Conservation (phyloP, 2,113 vertebrate species). For the Eublepharis macularius region DNA sequence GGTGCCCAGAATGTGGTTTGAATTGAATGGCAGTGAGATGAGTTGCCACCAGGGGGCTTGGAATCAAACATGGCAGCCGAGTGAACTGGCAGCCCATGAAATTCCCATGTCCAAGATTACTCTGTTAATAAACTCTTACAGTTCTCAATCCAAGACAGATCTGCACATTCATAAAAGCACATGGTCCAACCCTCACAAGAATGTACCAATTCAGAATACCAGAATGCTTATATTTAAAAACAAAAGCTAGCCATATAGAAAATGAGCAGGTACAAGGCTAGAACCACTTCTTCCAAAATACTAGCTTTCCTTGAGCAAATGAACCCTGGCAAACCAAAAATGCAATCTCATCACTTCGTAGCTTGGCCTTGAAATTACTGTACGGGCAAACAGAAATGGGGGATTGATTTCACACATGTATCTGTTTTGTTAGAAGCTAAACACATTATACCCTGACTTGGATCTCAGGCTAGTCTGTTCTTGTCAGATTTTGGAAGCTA, state of each 20-base stretch:
- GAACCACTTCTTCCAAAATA: background rate
- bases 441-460: too few species aligned
- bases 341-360: too few species aligned
- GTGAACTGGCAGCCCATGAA: background rate
- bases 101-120: background rate
- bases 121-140: background rate
- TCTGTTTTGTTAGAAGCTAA: background rate
- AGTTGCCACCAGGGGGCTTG: background rate
- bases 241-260: background rate
- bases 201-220: background rate
- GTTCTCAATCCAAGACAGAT: background rate
- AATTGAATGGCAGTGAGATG: background rate
- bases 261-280: background rate
- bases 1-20: conserved; percentile 8
- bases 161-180: background rate
- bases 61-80: background rate
- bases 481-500: too few species aligned
- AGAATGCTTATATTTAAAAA: background rate
- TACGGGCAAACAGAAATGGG: background rate
- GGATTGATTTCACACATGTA: background rate
- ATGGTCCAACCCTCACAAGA: background rate
- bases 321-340: background rate
- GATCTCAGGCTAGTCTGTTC: too few species aligned
- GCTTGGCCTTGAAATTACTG: background rate
- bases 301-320: background rate